These are phyloP conservation scores for Pelodytes ibericus DNA, from an alignment of 2,797 vertebrate species.

Conservation along the genomic window DNA sequence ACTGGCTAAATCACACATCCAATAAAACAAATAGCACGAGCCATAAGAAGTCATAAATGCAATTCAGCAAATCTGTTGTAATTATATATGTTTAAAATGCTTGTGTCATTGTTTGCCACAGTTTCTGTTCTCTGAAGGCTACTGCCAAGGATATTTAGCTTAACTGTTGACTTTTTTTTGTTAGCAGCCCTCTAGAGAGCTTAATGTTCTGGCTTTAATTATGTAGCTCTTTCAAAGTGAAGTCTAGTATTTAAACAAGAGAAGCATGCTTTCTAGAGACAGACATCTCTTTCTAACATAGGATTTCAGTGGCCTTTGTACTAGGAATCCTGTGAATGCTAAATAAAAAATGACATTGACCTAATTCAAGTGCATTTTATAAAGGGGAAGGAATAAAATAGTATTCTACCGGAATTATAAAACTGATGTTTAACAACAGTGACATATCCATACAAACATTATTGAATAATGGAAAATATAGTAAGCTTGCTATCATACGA, in stretches of 20 bases:
- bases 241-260: conserved; percentile 24
- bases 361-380: conserved; percentile 24
- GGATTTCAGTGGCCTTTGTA: conserved; percentile 7
- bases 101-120: neutral
- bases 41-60: too few species aligned
- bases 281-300: conserved; percentile 8
- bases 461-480: neutral
- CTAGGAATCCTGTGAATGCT: conserved; percentile 22
- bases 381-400: neutral
- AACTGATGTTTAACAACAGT: conserved; percentile 5
- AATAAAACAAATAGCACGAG: too few species aligned
- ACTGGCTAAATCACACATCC: too few species aligned
- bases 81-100: neutral
- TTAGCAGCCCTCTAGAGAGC: conserved; percentile 20
- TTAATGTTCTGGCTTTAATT: conserved; percentile 41
- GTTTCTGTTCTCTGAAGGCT: conserved; percentile 16
- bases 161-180: conserved; percentile 13
- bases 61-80: neutral
- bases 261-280: conserved; percentile 39
- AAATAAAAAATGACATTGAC: conserved; percentile 48
- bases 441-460: neutral
- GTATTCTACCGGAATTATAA: conserved; percentile 9
- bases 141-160: conserved; percentile 23
- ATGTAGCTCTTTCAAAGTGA: conserved; percentile 36
- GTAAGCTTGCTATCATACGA: neutral